Conservation (phyloP, 1,140 invertebrate genomes). For the Cydia amplana region DNA sequence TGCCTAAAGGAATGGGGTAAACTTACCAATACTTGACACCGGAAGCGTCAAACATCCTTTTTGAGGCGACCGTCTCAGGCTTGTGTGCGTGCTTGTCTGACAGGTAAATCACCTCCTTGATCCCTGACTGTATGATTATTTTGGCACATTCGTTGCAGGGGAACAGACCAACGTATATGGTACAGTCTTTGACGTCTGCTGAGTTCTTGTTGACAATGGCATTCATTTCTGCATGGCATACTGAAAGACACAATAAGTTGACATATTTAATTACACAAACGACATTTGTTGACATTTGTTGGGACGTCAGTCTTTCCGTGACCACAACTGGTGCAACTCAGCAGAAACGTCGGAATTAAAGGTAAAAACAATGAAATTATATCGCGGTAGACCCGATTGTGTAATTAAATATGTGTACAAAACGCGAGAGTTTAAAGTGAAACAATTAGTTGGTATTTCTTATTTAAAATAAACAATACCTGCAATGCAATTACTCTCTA, state of each 20-base stretch:
- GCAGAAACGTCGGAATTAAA: too few relatives aligned
- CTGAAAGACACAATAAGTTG: slow-evolving; percentile 80
- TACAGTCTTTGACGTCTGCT: slow-evolving; percentile 87
- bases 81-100: slow-evolving; percentile 89
- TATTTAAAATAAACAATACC: too few relatives aligned
- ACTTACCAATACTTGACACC: slow-evolving; percentile 82
- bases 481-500: too few relatives aligned
- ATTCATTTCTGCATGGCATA: slow-evolving; percentile 98
- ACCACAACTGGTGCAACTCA: too few relatives aligned
- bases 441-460: too few relatives aligned
- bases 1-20: neutral
- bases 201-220: slow-evolving; percentile 96
- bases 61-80: slow-evolving; percentile 85
- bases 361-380: too few relatives aligned
- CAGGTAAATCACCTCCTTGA: slow-evolving; percentile 89
- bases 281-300: too few relatives aligned
- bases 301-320: too few relatives aligned
- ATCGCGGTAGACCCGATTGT: too few relatives aligned
- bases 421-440: too few relatives aligned
- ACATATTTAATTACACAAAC: too few relatives aligned
- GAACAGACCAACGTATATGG: slow-evolving; percentile 93
- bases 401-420: too few relatives aligned
- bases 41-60: slow-evolving; percentile 89
- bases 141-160: slow-evolving; percentile 99
- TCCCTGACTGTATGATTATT: slow-evolving; percentile 97